phyloP scores from a whole-genome alignment of 2,888 invertebrate genomes.

The Oxycera nigricornis region DNA sequence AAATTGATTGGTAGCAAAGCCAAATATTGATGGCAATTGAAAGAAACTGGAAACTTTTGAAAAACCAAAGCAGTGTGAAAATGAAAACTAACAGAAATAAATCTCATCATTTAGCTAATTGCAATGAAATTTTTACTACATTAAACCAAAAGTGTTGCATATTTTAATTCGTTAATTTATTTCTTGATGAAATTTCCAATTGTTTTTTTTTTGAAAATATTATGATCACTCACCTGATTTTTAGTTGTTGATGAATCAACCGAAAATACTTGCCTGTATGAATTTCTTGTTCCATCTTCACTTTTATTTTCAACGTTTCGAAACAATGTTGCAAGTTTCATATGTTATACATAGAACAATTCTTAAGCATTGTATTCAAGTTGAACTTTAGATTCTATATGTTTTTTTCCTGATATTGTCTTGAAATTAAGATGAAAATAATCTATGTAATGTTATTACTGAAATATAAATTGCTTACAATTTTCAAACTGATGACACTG shows the following conservation, averaged over 20 bases:
- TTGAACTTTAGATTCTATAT: neutral
- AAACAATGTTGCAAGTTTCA: neutral
- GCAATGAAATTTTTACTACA: neutral
- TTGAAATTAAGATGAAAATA: slow-evolving; percentile 29
- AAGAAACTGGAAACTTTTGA: slow-evolving; percentile 31
- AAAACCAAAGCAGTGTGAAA: neutral
- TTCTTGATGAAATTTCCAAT: neutral
- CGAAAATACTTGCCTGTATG: too few species aligned
- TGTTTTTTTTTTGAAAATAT: slow-evolving; percentile 2
- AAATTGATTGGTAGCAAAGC: neutral
- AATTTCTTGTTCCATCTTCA: neutral
- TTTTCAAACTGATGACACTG: slow-evolving; percentile 24
- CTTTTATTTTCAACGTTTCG: neutral
- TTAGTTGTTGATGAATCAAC: too few species aligned
- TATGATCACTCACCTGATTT: too few species aligned
- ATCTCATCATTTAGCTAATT: slow-evolving; percentile 14
- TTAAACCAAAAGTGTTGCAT: neutral
- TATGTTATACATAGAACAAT: slow-evolving; percentile 1
- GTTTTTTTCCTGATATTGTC: slow-evolving; percentile 18
- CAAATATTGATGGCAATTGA: slow-evolving; percentile 20
- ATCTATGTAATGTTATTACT: slow-evolving; percentile 40
- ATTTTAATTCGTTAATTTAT: neutral
- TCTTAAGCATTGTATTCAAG: neutral
- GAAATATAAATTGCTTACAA: slow-evolving; percentile 40
- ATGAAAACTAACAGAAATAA: neutral